Base-by-base conservation (phyloP, 2,113 vertebrate species). In the Meleagris gallopavo region DNA sequence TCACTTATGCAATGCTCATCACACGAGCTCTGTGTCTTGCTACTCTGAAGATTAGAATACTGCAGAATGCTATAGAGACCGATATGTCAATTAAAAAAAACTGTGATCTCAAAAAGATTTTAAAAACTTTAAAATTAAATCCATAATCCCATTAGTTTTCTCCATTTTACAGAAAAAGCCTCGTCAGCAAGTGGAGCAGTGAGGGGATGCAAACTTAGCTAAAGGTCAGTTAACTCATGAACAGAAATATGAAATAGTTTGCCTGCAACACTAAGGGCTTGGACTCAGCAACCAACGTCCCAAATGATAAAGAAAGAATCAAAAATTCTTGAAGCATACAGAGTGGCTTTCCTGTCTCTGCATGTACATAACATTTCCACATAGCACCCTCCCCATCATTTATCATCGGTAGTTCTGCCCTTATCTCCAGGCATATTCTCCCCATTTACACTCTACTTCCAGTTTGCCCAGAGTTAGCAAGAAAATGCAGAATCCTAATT, bases 261-360 rank as follows among this genome's bases (percentile, higher is more conserved):
- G 27, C n/a, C 25, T 87, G 46, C 57, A 71, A 72, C 38, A 84
- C 5, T 9, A 45, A 71, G 29, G 25, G 46, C 32, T 67, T 72
- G 34, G 34, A 52, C 3, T 2, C 1, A 3, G 38, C 4, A 9
- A 79, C 3, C 6, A 24, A 6, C 0, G 0, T 65, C 20, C 41
- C 43, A 79, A 4, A 43, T 19, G 65, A 13, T 21, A 52, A 69
- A 71, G 43, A 65, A 48, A 2, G 2, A 91, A 52, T 10, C 38
- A 48, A 83, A 8, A 14, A 34, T 40, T 84, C 86, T 13, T 75
- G 25, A 92, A 75, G 40, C 13, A 57, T n/a, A 75, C 89, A 50
- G 79, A 24, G 16, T 46, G 48, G 69, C 34, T 71, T 52, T 76
- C 52, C 27, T 92, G 48, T n/a, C n/a, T 93, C 71, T 38, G 69